Conservation (phyloP, 2,888 invertebrate species). For the Eupithecia inturbata region DNA sequence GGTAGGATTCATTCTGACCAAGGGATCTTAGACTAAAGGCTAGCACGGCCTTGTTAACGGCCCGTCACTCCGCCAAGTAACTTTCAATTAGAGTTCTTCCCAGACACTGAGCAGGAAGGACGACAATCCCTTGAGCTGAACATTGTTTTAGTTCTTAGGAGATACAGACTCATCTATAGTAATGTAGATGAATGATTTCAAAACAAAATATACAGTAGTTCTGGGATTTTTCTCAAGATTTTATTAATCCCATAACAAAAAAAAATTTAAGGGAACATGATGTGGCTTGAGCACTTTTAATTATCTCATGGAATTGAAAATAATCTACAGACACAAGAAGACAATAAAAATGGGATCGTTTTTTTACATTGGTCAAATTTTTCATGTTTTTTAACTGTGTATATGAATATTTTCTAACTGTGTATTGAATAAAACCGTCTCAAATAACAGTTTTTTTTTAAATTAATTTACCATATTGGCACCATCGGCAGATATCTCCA, state of each 20-base stretch:
- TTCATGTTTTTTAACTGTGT: too few species aligned
- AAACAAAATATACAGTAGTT: not conserved
- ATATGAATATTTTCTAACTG: too few species aligned
- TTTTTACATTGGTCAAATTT: too few species aligned
- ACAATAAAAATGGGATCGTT: too few species aligned
- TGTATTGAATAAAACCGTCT: too few species aligned
- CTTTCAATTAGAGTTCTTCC: slow-evolving; percentile 62
- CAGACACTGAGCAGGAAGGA: slow-evolving; percentile 42
- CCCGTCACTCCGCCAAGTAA: slow-evolving; percentile 61
- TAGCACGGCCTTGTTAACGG: slow-evolving; percentile 53
- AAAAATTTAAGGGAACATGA: not conserved
- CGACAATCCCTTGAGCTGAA: slow-evolving; percentile 35
- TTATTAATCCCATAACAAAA: not conserved
- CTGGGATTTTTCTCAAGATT: not conserved
- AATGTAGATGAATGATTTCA: not conserved
- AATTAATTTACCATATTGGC: too few species aligned
- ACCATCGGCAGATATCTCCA: not conserved
- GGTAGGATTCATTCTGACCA: not conserved
- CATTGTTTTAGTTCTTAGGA: slow-evolving; percentile 29
- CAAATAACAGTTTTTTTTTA: too few species aligned
- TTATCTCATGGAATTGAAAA: not conserved
- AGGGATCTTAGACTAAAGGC: slow-evolving; percentile 12
- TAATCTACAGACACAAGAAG: not conserved
- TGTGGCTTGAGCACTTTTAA: not conserved
- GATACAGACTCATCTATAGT: slow-evolving; percentile 4